Conservation (phyloP, 2,888 invertebrate genomes). For the Polietes domitor region DNA sequence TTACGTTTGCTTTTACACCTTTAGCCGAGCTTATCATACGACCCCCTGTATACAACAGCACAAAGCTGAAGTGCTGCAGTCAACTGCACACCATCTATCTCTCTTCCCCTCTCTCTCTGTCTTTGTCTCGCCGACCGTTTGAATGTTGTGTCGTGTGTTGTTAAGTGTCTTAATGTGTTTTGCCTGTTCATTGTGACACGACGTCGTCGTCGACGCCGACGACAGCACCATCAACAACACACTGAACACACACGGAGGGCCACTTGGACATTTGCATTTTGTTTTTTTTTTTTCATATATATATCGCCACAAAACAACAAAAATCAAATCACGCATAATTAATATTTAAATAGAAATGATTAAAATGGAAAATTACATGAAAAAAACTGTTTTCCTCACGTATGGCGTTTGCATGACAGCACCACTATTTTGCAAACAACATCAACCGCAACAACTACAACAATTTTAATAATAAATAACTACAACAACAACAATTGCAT, state of each 20-base stretch:
- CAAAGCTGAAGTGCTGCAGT: neutral
- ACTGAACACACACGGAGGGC: neutral
- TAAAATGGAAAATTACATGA: conserved; percentile 40
- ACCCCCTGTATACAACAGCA: too few species aligned
- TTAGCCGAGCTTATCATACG: conserved; percentile 1
- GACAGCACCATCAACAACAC: neutral
- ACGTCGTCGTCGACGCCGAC: neutral
- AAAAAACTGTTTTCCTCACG: conserved; percentile 49
- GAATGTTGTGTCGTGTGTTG: neutral
- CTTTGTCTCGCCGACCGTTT: neutral
- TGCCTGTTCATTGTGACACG: neutral
- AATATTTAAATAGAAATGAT: conserved; percentile 48
- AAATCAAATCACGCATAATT: conserved; percentile 55
- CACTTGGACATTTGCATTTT: conserved; percentile 62
- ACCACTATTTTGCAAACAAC: conserved; percentile 54
- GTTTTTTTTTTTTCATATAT: neutral
- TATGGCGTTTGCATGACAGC: conserved; percentile 63
- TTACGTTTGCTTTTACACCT: neutral
- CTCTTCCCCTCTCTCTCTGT: neutral
- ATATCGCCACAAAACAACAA: conserved; percentile 27
- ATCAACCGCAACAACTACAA: neutral
- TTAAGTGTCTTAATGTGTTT: conserved; percentile 4
- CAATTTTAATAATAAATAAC: neutral
- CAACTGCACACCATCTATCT: neutral
- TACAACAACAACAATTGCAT: conserved; percentile 72